phyloP scores from a whole-genome alignment of 2,797 vertebrate species.

The Thalassophryne amazonica region DNA sequence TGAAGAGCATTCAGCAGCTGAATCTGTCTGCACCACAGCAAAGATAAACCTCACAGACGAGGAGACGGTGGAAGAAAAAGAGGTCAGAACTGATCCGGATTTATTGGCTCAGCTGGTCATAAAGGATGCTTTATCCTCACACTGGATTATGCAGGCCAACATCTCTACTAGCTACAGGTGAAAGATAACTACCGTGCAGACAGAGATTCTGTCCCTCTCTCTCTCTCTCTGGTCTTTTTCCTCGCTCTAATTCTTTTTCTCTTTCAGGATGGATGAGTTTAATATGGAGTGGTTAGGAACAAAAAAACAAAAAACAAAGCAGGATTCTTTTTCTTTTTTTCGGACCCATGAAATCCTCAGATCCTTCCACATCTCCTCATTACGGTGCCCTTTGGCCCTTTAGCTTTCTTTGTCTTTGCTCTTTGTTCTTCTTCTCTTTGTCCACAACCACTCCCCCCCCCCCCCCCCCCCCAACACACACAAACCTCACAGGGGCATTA shows the following conservation, averaged over 20 bases:
- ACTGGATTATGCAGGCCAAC: conserved; percentile 63
- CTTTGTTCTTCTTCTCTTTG: background rate
- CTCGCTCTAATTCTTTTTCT: conserved; percentile 11
- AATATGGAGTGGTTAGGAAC: conserved; percentile 59
- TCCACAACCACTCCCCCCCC: background rate
- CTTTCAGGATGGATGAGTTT: conserved; percentile 69
- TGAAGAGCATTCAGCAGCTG: conserved; percentile 12
- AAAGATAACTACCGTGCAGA: conserved; percentile 58
- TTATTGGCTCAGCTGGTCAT: conserved; percentile 70
- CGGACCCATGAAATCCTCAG: conserved; percentile 20
- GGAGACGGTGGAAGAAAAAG: conserved; percentile 25
- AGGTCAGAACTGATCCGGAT: conserved; percentile 56
- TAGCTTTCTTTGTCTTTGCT: background rate
- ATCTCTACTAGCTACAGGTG: conserved; percentile 65
- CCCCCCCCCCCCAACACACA: background rate
- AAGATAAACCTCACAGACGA: conserved; percentile 7
- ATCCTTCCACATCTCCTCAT: conserved; percentile 2
- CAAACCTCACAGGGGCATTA: too few species aligned
- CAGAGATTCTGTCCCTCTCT: conserved; percentile 16
- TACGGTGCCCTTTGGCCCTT: conserved; percentile 1
- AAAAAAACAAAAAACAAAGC: too few species aligned
- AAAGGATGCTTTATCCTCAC: conserved; percentile 59
- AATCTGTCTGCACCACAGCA: conserved; percentile 1
- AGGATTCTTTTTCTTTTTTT: conserved; percentile 38
- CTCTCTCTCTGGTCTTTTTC: background rate